Evolutionary conservation across 2,888 invertebrate species (phyloP).

Genomic region (Pilophorus perplexus): DNA sequence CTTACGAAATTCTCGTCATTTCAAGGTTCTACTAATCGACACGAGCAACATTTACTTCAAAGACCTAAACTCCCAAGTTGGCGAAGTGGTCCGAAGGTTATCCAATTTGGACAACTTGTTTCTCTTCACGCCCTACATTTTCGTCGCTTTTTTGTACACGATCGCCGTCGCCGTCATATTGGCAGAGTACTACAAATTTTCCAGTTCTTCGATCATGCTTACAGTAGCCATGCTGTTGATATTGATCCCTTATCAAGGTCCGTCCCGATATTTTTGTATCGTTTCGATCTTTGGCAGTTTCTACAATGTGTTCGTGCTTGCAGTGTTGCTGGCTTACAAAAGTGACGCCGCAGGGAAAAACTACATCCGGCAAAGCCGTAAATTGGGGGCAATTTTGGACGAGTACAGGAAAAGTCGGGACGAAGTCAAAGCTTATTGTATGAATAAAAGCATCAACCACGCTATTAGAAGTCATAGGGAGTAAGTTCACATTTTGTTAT

Average conservation of each 20-base stretch:
- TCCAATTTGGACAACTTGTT: slow-evolving; percentile 17
- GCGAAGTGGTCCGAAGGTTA: slow-evolving; percentile 10
- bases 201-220: slow-evolving; percentile 3
- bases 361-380: neutral
- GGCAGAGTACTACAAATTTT: slow-evolving; percentile 21
- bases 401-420: slow-evolving; percentile 11
- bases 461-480: slow-evolving; percentile 5
- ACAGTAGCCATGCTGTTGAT: slow-evolving; percentile 7
- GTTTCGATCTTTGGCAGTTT: neutral
- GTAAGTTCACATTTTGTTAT: slow-evolving; percentile 11
- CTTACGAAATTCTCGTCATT: neutral
- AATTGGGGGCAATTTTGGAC: neutral
- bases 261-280: neutral
- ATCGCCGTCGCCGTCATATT: slow-evolving; percentile 16
- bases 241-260: slow-evolving; percentile 20
- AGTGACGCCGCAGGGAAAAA: slow-evolving; percentile 23
- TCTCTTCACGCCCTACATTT: slow-evolving; percentile 27
- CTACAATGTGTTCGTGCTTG: neutral
- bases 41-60: slow-evolving; percentile 11
- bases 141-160: slow-evolving; percentile 17
- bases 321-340: slow-evolving; percentile 17
- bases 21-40: slow-evolving; percentile 22
- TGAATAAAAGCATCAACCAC: neutral
- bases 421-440: slow-evolving; percentile 14
- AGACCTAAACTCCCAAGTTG: slow-evolving; percentile 17